Conservation (phyloP, 2,888 invertebrate genomes). For the Pammene aurita region DNA sequence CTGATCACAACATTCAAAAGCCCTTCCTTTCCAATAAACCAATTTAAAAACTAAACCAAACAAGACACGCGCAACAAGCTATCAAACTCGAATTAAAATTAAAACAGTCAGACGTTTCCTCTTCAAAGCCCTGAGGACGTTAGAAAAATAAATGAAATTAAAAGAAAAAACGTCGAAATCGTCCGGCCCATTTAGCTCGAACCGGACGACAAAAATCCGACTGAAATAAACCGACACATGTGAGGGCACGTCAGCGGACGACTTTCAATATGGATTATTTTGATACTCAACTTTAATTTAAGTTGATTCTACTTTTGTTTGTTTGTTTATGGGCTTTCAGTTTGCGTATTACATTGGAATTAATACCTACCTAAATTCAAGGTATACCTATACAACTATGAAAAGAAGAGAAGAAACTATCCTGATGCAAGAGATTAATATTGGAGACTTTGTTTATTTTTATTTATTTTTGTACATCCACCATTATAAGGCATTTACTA, state of each 20-base stretch:
- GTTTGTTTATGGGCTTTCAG: background rate
- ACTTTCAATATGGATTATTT: slow-evolving; percentile 35
- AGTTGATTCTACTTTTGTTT: background rate
- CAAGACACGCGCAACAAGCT: slow-evolving; percentile 51
- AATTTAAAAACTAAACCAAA: slow-evolving; percentile 36
- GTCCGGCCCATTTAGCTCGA: slow-evolving; percentile 80
- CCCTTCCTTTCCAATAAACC: slow-evolving; percentile 14
- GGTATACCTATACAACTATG: too few relatives aligned
- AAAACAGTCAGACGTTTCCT: slow-evolving; percentile 60
- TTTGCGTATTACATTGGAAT: too few relatives aligned
- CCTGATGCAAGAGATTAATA: too few relatives aligned
- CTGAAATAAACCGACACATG: slow-evolving; percentile 82
- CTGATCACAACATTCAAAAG: slow-evolving; percentile 4
- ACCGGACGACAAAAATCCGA: slow-evolving; percentile 83
- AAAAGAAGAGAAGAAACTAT: too few relatives aligned
- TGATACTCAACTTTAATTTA: slow-evolving; percentile 27
- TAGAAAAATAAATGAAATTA: slow-evolving; percentile 55
- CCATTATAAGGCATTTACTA: too few relatives aligned
- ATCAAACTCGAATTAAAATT: slow-evolving; percentile 65
- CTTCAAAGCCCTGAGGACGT: slow-evolving; percentile 77
- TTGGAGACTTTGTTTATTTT: too few relatives aligned
- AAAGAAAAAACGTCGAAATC: slow-evolving; percentile 71
- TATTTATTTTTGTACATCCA: too few relatives aligned
- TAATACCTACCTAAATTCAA: background rate
- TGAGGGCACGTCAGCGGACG: slow-evolving; percentile 64